A percentile compares a stretch with the other conserved stretches of the same genome.
phyloP scores from a whole-genome alignment of 2,797 vertebrate genomes.

The Malurus leucopterus region DNA sequence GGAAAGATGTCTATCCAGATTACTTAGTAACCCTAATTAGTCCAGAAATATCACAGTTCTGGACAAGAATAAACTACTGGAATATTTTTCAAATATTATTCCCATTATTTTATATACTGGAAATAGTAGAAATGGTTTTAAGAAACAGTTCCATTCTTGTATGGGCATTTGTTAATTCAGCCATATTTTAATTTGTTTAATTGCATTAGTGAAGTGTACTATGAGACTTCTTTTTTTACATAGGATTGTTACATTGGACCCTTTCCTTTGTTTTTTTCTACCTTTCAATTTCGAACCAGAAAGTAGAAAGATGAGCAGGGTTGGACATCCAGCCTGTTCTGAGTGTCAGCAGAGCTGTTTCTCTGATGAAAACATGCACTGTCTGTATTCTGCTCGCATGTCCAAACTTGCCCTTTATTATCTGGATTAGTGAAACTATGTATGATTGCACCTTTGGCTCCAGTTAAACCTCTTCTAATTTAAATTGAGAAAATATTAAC shows the following conservation, averaged over 20 bases:
- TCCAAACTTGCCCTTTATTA: background rate
- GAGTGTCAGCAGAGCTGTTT: background rate
- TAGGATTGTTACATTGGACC: background rate
- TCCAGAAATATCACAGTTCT: background rate
- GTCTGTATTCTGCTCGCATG: rapidly evolving
- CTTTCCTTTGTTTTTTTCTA: background rate
- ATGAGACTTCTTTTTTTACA: background rate
- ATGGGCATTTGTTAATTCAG: background rate
- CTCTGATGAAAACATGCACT: background rate
- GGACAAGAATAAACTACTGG: background rate
- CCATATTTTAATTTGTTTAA: background rate
- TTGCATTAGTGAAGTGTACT: background rate
- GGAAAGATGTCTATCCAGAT: background rate
- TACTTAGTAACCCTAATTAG: background rate
- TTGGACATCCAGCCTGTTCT: rapidly evolving
- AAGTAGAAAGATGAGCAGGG: background rate
- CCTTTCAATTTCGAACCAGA: background rate
- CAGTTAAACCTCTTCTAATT: background rate
- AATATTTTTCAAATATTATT: background rate
- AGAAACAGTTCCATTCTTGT: background rate
- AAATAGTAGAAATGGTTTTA: background rate
- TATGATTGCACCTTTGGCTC: background rate
- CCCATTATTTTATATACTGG: background rate
- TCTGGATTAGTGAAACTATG: background rate
- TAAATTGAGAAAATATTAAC: background rate